Conservation (phyloP, 2,113 vertebrate genomes). For the Blennius ocellaris region DNA sequence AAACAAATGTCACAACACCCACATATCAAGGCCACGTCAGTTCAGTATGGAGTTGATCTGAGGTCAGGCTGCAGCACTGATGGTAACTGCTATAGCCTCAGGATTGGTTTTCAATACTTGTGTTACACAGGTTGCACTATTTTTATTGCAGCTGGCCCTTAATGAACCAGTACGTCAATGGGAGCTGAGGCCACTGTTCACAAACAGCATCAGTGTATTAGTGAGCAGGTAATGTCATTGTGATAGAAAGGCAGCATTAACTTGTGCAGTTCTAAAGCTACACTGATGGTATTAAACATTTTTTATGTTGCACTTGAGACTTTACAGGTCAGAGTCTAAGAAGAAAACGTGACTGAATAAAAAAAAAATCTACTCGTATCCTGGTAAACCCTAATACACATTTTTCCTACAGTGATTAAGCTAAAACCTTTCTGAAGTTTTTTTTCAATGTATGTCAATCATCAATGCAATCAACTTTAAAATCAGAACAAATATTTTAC, state of each 20-base stretch:
- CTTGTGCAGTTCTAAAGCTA: neutral
- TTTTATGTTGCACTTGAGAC: neutral
- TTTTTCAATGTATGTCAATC: too few relatives aligned
- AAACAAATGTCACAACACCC: neutral
- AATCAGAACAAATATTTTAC: too few relatives aligned
- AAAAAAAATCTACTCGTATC: too few relatives aligned
- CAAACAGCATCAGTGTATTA: constrained; percentile 3
- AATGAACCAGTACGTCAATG: constrained; percentile 2
- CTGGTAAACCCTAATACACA: too few relatives aligned
- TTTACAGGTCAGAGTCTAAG: neutral
- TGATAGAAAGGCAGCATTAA: neutral
- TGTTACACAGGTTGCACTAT: constrained; percentile 34
- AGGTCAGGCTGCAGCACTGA: constrained; percentile 9
- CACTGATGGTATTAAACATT: neutral
- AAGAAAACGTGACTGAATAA: too few relatives aligned
- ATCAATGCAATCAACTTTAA: too few relatives aligned
- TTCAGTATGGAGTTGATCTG: neutral
- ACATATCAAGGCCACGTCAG: neutral
- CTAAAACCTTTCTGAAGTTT: too few relatives aligned
- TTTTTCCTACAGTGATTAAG: too few relatives aligned
- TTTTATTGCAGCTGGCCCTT: constrained; percentile 45
- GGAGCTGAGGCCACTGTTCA: constrained; percentile 40
- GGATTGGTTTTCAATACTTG: constrained; percentile 43
- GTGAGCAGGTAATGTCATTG: neutral
- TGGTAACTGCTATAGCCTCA: constrained; percentile 31